Conservation (phyloP, 2,797 vertebrate species). For the Cossypha niveicapilla region DNA sequence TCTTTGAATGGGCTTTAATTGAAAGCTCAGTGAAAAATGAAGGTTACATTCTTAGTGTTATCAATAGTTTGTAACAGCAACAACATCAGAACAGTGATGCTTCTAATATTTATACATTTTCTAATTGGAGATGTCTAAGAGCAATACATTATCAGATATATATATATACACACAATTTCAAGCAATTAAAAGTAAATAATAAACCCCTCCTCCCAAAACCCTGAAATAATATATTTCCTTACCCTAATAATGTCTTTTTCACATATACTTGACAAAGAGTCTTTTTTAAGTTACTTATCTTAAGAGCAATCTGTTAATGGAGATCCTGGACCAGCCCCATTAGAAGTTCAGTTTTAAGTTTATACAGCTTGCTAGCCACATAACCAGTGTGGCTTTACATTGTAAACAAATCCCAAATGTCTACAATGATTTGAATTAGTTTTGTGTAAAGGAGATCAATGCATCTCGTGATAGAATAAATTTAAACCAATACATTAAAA, state of each 20-base stretch:
- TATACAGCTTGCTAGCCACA: slow-evolving; percentile 81
- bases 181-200: slow-evolving; percentile 82
- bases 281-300: slow-evolving; percentile 83
- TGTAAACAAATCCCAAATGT: slow-evolving; percentile 66
- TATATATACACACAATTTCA: slow-evolving; percentile 82
- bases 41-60: slow-evolving; percentile 80
- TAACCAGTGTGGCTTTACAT: slow-evolving; percentile 79
- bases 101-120: slow-evolving; percentile 77
- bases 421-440: slow-evolving; percentile 61
- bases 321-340: slow-evolving; percentile 79
- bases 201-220: slow-evolving; percentile 73
- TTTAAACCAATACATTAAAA: slow-evolving; percentile 54
- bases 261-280: slow-evolving; percentile 77
- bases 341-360: slow-evolving; percentile 75
- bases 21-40: slow-evolving; percentile 79
- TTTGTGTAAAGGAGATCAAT: slow-evolving; percentile 49
- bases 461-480: slow-evolving; percentile 55
- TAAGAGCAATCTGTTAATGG: slow-evolving; percentile 74
- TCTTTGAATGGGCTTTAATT: slow-evolving; percentile 82
- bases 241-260: slow-evolving; percentile 75
- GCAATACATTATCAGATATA: slow-evolving; percentile 82
- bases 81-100: slow-evolving; percentile 72
- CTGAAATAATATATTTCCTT: slow-evolving; percentile 78
- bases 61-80: slow-evolving; percentile 70
- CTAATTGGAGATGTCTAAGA: slow-evolving; percentile 77